Evolutionary conservation across 2,888 invertebrate genomes (phyloP), one percentile per base, ranked within the genome.

Genomic region (Drosophila helvetica): DNA sequence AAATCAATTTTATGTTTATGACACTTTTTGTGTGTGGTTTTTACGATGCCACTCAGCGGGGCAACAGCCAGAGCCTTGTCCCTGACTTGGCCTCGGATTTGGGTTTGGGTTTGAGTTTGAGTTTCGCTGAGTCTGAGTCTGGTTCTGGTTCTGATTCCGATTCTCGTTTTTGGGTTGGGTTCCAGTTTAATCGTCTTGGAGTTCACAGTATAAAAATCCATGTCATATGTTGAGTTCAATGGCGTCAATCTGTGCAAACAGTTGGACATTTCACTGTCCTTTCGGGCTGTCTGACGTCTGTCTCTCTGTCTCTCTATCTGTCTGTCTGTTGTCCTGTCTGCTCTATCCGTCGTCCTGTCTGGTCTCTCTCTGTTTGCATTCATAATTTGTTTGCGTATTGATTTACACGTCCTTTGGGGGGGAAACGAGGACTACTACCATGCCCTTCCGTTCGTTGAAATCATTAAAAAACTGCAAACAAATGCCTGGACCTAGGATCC

Each of bases 1-100:
- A 74, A 82, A 77, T 77, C 70, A 81, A 79, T 84, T 81, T 81
- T 68, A 79, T 84, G 77, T 81, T 81, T 84, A 81, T 81, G 84
- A 84, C 81, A 81, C 66, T 77, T 69, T 78, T 75, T 73, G 62
- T 51, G 56, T 56, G 69, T 67, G 67, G 42, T 50, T 51, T 47
- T 59, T 15, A 48, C 63, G 59, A 43, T 53, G 9, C 52, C 58
- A 67, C 79, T 33, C 82, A 77, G 79, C 75, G 70, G 80, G 50
- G 12, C 17, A 10, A 48, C 53, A 53, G 53, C 25, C 25, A 66
- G 48, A 66, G 47, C 54, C 65, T 33, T 48, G 65, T 27, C 38
- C 62, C 46, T 27, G 15, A 9, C 48, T 62, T 30, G 30, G 33
- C 22, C 46, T 55, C 33, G 60, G 22, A 17, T 38, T 45, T 58